Conservation (phyloP, 2,113 vertebrate species). For the Garra rufa region DNA sequence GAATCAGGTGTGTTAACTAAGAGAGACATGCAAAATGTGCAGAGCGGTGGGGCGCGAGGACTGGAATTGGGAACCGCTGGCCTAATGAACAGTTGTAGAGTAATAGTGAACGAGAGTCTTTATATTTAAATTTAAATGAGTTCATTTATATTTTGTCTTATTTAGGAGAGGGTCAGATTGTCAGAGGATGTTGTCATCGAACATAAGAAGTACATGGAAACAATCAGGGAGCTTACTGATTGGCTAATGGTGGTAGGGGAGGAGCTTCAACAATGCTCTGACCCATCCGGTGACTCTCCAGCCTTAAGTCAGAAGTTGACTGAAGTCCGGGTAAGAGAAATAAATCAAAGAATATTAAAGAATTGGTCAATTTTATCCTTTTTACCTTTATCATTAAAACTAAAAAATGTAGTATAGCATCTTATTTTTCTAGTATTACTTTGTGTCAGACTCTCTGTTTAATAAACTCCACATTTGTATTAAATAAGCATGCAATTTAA, state of each 20-base stretch:
- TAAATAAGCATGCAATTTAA: background rate
- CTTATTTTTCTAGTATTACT: background rate
- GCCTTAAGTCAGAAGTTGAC: constrained; percentile 84
- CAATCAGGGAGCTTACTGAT: constrained; percentile 91
- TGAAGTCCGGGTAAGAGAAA: constrained; percentile 87
- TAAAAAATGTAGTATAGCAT: background rate
- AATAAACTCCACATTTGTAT: background rate
- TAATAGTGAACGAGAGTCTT: background rate
- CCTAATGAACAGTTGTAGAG: background rate
- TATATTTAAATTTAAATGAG: background rate
- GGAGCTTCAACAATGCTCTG: constrained; percentile 95
- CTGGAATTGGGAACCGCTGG: no score
- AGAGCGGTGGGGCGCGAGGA: no score
- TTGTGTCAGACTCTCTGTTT: background rate
- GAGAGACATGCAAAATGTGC: no score
- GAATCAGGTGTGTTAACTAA: no score
- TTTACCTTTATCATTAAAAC: background rate
- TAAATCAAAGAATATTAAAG: background rate
- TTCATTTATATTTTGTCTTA: background rate
- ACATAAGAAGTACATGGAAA: constrained; percentile 91
- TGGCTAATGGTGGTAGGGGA: constrained; percentile 97
- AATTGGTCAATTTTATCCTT: background rate
- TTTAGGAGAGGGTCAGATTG: constrained; percentile 88
- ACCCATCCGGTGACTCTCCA: constrained; percentile 84
- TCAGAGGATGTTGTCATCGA: constrained; percentile 90